Evolutionary conservation across 2,888 invertebrate genomes (phyloP), one percentile per base, ranked within the genome.

Genomic region (Operophtera brumata): DNA sequence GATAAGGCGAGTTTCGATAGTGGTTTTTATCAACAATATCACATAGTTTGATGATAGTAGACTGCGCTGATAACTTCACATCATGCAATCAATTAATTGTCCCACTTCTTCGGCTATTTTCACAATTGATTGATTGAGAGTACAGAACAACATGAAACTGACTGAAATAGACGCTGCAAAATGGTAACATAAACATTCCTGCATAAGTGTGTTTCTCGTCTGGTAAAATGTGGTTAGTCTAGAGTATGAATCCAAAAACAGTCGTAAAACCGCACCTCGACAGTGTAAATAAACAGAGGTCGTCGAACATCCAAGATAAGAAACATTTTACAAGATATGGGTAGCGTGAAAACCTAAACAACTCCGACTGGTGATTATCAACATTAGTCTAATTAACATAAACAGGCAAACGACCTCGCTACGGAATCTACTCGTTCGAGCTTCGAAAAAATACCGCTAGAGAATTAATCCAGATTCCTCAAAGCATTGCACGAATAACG

Each of bases 401-500:
- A 65, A 62, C 59, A 61, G 54, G 53, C 54, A 53, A 65, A 59
- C 55, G 64, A 67, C 61, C 67, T 62, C 61, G 60, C 45, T 46
- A 37, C 42, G 60, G 46, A 61, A 55, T 54, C 39, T 34, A 25
- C 36, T 26, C 13, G 8, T 57, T 40, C 26, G 41, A 35, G 47
- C 37, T 48, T 36, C 20, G 25, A 48, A 35, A 47, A 54, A 45
- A 52, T 41, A 13, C 36, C 40, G 34, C 54, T 51, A 32, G 42
- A 49, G 42, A 59, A 66, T 67, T 65, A 62, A 54, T 47, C 40
- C 32, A 49, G 54, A 51, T 62, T 59, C 54, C 51, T 57, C 35
- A 47, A 48, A 56, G 44, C 47, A 40, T 63, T 64, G 61, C 54
- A 58, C 66, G 65, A 50, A 62, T 61, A 60, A 71, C 72, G 65